Conservation (phyloP, 2,888 invertebrate species). For the Drosophila recens region DNA sequence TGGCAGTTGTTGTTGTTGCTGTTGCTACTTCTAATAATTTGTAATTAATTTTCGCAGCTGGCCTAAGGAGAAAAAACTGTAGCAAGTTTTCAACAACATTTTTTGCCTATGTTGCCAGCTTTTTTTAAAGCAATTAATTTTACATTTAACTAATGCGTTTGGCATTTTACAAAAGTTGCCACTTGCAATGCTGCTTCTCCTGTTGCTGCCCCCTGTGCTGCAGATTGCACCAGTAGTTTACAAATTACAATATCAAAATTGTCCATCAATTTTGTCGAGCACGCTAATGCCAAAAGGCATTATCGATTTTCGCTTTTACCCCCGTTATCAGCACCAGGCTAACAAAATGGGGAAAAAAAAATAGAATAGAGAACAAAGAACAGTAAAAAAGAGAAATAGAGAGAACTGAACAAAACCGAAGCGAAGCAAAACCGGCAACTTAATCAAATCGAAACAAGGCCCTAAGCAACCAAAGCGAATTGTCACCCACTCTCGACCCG, state of each 20-base stretch:
- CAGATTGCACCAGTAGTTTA: constrained; percentile 18
- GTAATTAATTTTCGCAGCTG: constrained; percentile 77
- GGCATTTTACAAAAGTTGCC: constrained; percentile 47
- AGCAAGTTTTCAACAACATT: constrained; percentile 47
- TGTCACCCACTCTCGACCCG: constrained; percentile 40
- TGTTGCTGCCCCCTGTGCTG: constrained; percentile 12
- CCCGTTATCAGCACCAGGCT: constrained; percentile 36
- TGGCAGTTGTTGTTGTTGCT: neutral
- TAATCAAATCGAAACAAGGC: constrained; percentile 63
- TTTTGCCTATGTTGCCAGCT: constrained; percentile 29
- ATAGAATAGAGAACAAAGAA: constrained; percentile 1
- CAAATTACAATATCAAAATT: constrained; percentile 72
- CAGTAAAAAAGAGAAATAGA: constrained; percentile 7
- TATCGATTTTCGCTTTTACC: constrained; percentile 70
- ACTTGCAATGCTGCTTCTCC: constrained; percentile 27
- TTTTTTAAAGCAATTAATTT: constrained; percentile 63
- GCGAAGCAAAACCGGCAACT: constrained; percentile 39
- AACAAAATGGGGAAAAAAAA: neutral
- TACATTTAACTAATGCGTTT: constrained; percentile 74
- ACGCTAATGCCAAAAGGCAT: constrained; percentile 61
- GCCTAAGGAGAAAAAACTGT: constrained; percentile 27
- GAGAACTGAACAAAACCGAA: constrained; percentile 2
- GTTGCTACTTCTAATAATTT: constrained; percentile 63
- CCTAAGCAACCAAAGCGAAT: constrained; percentile 54
- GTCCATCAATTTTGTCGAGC: constrained; percentile 53